Base-by-base conservation (phyloP, 92 coral and sea anemone genomes). In the Phenganax marumi region DNA sequence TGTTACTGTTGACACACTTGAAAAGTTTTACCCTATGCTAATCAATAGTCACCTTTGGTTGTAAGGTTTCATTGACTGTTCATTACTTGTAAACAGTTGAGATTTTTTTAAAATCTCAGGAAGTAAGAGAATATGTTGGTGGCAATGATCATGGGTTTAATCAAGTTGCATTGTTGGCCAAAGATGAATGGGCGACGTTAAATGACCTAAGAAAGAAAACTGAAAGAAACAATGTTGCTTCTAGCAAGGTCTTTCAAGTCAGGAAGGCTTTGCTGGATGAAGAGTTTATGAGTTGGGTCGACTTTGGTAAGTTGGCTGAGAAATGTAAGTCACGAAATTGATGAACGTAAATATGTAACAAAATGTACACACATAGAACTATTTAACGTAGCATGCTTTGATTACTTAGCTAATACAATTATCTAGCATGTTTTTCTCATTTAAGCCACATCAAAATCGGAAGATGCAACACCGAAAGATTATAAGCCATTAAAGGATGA, bases 101-200 rank as follows among this genome's bases (percentile, higher is more conserved):
- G 43, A 33, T 33, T 33, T 13, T 13, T 58, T 58, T 13, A 0
- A 19, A 62, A 19, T n/a, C 18, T 6, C 43, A 70, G 75, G 75
- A 70, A 46, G 75, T 70, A 13, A 70, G 54, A 19, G 75, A 16
- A 8, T 70, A 43, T 39, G 75, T 70, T 16, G 75, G 75, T 33
- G 52, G 75, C 23, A 18, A 70, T 16, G 52, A 70, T 16, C 75
- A 25, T 26, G 75, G 75, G 8, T 70, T 11, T 49, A 70, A 33
- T 14, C 75, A 70, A 46, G 75, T 70, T 8, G 8, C 52, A 0
- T 13, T 49, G 10, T 26, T 70, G 75, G 75, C 75, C 18, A 26
- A 16, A 46, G 46, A 18, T 33, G 75, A 70, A 49, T 12, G 13
- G 9, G 75, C 23, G 16, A 26, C 75, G 10, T 8, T 70, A 13